phyloP scores from a whole-genome alignment of 2,113 vertebrate genomes.

The Naja naja region DNA sequence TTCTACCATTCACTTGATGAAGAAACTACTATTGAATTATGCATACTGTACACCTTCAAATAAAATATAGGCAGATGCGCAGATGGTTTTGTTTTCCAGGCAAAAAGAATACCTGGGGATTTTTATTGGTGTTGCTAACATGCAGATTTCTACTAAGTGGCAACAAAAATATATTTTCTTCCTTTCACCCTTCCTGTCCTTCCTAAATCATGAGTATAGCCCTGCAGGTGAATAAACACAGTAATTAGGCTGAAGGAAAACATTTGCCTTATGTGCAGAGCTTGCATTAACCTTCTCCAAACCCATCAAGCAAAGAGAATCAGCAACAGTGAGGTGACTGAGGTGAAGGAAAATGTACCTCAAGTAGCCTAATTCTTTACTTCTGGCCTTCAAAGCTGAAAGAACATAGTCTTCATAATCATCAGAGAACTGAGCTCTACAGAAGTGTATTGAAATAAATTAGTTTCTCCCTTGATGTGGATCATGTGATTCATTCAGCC shows the following conservation, averaged over 20 bases:
- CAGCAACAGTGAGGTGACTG: not conserved
- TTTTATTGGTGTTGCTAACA: not conserved
- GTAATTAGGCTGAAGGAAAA: not conserved
- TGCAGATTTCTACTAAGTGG: not conserved
- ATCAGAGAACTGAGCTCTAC: not conserved
- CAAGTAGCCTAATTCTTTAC: not conserved
- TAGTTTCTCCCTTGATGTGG: not conserved
- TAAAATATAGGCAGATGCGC: not conserved
- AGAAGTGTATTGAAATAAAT: not conserved
- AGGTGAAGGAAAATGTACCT: not conserved
- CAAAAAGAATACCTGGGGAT: not conserved
- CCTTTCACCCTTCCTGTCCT: not conserved
- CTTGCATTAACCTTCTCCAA: not conserved
- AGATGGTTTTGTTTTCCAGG: not conserved
- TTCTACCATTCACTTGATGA: not conserved
- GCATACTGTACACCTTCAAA: not conserved
- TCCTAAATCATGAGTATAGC: not conserved
- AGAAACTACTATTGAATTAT: not conserved
- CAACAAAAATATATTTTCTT: not conserved
- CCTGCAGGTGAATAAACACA: not conserved
- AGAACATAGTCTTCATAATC: not conserved
- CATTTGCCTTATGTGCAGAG: not conserved
- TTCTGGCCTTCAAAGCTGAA: not conserved
- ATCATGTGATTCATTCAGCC: not conserved
- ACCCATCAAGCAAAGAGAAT: not conserved